These are phyloP conservation scores for Calameuta idolon DNA, from an alignment of 2,888 invertebrate genomes.

Conservation along the genomic window DNA sequence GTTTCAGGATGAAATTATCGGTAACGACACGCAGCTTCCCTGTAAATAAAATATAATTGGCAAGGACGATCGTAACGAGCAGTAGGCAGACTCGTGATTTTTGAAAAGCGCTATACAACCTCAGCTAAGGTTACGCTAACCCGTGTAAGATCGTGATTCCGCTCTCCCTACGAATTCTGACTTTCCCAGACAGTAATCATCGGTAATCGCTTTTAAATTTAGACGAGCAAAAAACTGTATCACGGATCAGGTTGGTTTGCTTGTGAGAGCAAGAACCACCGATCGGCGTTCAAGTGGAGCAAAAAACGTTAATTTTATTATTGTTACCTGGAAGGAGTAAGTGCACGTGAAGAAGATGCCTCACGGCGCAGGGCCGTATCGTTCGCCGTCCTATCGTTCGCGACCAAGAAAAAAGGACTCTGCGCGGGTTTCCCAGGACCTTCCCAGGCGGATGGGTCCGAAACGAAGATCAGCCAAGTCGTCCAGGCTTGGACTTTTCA, in stretches of 20 bases:
- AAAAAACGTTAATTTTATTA: slow-evolving; percentile 24
- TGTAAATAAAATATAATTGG: background rate
- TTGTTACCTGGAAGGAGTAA: slow-evolving; percentile 8
- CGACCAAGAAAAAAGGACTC: background rate
- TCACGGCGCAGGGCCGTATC: slow-evolving; percentile 7
- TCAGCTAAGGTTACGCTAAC: background rate
- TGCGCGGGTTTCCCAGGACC: background rate
- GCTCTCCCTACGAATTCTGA: background rate
- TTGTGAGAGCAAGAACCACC: background rate
- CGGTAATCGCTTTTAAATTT: slow-evolving; percentile 10
- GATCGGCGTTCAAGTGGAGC: slow-evolving; percentile 26
- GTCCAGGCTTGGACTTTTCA: background rate
- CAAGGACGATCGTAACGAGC: background rate
- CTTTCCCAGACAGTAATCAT: slow-evolving; percentile 4
- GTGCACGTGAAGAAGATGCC: slow-evolving; percentile 8
- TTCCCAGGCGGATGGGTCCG: background rate
- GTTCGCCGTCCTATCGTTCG: background rate
- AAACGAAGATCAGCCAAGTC: background rate
- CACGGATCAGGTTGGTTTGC: slow-evolving; percentile 8
- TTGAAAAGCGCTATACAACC: background rate
- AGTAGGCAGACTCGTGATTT: background rate
- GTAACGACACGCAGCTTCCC: background rate
- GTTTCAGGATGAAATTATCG: background rate
- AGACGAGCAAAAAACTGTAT: slow-evolving; percentile 26
- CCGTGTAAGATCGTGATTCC: background rate